A percentile compares a stretch with the other conserved stretches of the same genome.
Evolutionary conservation across 1,140 invertebrate genomes (phyloP).

Genomic region (Brachionus paranguensis): DNA sequence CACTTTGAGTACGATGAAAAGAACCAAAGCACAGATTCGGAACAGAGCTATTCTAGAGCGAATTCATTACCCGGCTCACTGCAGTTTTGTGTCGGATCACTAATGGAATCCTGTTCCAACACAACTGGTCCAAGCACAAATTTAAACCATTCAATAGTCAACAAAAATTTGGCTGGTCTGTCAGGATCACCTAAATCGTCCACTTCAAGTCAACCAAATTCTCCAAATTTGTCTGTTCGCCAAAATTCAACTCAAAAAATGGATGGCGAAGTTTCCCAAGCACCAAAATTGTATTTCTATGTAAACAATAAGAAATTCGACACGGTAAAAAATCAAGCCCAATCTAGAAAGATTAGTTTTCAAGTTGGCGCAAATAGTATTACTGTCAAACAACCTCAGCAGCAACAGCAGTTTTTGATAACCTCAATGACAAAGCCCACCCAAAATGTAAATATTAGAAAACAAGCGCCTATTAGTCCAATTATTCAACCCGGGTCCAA

Average conservation of each 20-base stretch:
- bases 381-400: not conserved
- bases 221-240: not conserved
- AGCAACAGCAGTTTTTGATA: conserved; percentile 17
- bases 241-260: not conserved
- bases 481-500: not conserved
- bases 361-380: conserved; percentile 26
- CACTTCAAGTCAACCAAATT: not conserved
- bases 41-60: not conserved
- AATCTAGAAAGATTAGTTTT: conserved; percentile 4
- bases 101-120: not conserved
- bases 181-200: not conserved
- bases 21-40: not conserved
- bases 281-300: conserved; percentile 3
- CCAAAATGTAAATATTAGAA: not conserved
- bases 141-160: not conserved
- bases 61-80: not conserved
- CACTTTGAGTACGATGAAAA: conserved; percentile 17
- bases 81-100: not conserved
- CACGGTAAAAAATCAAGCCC: not conserved
- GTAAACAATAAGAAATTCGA: conserved; percentile 4
- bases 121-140: not conserved
- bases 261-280: not conserved
- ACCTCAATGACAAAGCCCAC: not conserved
- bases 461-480: not conserved
- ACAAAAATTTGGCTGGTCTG: not conserved